Conservation (phyloP, 1,140 invertebrate genomes). For the Bathynomus jamesi region DNA sequence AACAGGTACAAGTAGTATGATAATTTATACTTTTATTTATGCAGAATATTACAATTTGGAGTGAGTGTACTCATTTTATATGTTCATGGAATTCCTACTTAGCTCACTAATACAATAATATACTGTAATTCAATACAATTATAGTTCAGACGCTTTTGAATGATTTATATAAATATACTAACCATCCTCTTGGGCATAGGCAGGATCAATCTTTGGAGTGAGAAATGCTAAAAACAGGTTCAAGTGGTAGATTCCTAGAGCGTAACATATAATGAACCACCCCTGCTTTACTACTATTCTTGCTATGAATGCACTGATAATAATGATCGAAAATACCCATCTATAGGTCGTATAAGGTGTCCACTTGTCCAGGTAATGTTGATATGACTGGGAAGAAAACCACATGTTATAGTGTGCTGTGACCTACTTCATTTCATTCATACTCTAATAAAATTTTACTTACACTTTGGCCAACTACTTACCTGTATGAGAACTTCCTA, state of each 20-base stretch:
- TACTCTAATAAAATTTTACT: no score
- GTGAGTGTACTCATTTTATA: no score
- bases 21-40: no score
- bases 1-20: not conserved
- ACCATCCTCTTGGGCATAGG: conserved; percentile 80
- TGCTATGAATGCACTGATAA: conserved; percentile 45
- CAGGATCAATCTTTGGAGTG: conserved; percentile 97
- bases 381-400: conserved; percentile 46
- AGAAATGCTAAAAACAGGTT: conserved; percentile 99
- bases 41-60: no score
- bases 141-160: no score
- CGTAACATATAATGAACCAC: conserved; percentile 99
- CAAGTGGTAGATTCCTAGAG: conserved; percentile 95
- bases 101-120: no score
- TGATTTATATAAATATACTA: conserved; percentile 39
- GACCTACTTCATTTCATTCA: no score
- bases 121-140: no score
- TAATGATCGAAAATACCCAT: conserved; percentile 47
- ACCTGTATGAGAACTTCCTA: no score
- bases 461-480: no score
- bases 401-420: no score
- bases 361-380: conserved; percentile 50
- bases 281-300: conserved; percentile 57
- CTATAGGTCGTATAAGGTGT: conserved; percentile 49
- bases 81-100: no score